These are phyloP conservation scores for Vulpes ferrilata DNA, from an alignment of 2,113 vertebrate species.

Conservation along the genomic window DNA sequence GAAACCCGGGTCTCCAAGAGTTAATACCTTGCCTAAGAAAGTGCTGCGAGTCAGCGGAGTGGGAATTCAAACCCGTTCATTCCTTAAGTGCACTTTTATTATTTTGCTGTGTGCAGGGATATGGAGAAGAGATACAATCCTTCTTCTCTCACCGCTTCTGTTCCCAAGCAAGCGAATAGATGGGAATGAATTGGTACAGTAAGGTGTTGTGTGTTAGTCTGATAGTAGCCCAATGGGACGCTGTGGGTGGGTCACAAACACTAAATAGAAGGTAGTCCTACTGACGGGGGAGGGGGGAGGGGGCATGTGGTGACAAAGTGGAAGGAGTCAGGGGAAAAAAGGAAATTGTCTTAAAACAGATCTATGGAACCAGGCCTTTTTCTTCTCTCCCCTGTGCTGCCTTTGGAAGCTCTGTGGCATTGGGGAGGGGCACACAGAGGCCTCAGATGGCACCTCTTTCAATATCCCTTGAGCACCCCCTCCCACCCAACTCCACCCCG, in stretches of 20 bases:
- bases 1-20: not conserved
- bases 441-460: not conserved
- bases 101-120: not conserved
- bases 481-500: not conserved
- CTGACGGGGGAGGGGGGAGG: too few species aligned
- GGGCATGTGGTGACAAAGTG: too few species aligned
- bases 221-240: rapidly evolving
- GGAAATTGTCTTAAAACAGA: not conserved
- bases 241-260: not conserved
- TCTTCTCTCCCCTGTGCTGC: rapidly evolving
- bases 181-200: not conserved
- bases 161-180: not conserved
- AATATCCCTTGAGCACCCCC: not conserved
- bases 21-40: not conserved
- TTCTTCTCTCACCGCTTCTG: not conserved
- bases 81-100: not conserved
- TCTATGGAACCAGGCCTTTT: not conserved
- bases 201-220: not conserved
- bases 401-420: not conserved
- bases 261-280: not conserved
- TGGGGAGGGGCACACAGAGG: not conserved
- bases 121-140: not conserved
- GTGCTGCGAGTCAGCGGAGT: not conserved
- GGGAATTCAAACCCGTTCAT: not conserved
- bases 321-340: not conserved